phyloP scores from a whole-genome alignment of 1,140 invertebrate species.

The Drosophila kohkoa region DNA sequence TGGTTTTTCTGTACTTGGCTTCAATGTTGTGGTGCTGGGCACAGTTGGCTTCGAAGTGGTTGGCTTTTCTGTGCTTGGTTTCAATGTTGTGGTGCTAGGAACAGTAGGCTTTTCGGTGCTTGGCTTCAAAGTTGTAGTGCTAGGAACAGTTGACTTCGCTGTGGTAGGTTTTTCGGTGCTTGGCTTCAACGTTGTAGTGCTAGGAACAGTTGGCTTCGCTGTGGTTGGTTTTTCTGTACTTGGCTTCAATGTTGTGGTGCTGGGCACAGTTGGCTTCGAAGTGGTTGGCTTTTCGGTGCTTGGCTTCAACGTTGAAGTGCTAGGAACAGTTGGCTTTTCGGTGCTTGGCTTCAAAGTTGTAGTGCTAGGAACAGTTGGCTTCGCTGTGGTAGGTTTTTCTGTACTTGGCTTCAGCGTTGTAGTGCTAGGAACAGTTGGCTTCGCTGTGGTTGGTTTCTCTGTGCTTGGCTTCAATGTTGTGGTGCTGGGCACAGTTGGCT shows the following conservation, averaged over 20 bases:
- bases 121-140: neutral
- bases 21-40: no score
- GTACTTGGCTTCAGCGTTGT: neutral
- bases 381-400: neutral
- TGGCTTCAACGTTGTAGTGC: neutral
- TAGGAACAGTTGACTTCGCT: neutral
- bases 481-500: no score
- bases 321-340: neutral
- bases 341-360: neutral
- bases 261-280: neutral
- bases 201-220: neutral
- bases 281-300: neutral
- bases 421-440: neutral
- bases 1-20: no score
- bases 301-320: neutral
- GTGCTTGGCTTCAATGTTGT: no score
- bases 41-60: no score
- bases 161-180: neutral
- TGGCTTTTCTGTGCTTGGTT: no score
- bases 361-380: neutral
- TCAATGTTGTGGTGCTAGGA: no score
- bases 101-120: neutral
- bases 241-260: neutral
- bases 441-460: no score
- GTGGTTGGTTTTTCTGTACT: neutral